Conservation (phyloP, 2,888 invertebrate species). For the Pammene aurita region DNA sequence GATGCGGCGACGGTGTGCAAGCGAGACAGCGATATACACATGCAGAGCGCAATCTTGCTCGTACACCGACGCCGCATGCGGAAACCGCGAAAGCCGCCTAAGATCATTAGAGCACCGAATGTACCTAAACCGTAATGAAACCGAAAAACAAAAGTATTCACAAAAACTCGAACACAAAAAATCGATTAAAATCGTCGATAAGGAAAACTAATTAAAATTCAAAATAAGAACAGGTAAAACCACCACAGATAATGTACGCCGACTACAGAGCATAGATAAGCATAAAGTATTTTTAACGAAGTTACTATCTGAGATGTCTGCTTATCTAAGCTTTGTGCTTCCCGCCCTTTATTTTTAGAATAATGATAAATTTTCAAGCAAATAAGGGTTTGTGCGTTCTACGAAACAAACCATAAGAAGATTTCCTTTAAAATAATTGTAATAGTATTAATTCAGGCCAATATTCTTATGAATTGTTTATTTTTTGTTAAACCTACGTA, state of each 20-base stretch:
- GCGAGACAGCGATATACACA: no score
- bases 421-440: no score
- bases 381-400: slow-evolving; percentile 1
- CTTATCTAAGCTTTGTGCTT: slow-evolving; percentile 34
- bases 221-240: slow-evolving; percentile 37
- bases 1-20: no score
- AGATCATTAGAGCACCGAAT: no score
- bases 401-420: no score
- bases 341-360: slow-evolving; percentile 28
- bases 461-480: no score
- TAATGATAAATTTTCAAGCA: slow-evolving; percentile 10
- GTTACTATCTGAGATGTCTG: slow-evolving; percentile 31
- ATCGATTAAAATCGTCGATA: slow-evolving; percentile 7
- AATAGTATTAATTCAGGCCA: no score
- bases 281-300: slow-evolving; percentile 40
- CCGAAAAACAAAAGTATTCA: background rate
- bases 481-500: no score
- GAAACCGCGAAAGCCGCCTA: no score
- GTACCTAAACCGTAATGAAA: background rate
- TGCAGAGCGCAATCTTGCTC: no score
- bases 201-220: slow-evolving; percentile 29
- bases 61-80: no score
- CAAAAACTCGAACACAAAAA: slow-evolving; percentile 9
- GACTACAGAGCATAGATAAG: slow-evolving; percentile 30
- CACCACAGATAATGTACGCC: slow-evolving; percentile 22